A percentile compares a stretch with the other conserved stretches of the same genome.
These are phyloP conservation scores for Cylindroiulus punctatus DNA, from an alignment of 2,888 invertebrate species.

Conservation along the genomic window DNA sequence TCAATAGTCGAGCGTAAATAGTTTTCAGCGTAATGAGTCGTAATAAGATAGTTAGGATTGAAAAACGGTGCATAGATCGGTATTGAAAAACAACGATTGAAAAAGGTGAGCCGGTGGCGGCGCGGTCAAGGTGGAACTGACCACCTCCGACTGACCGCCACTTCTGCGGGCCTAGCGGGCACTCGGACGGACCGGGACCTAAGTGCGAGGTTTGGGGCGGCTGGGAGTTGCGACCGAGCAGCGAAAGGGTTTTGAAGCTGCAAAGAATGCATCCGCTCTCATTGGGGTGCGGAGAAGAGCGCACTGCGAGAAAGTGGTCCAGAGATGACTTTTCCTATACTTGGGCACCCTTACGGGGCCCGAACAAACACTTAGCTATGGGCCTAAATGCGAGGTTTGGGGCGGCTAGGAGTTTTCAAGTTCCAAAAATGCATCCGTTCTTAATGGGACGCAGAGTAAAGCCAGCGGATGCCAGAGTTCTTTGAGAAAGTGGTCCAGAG, in stretches of 20 bases:
- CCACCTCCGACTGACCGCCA: background rate
- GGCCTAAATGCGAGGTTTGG: too few relatives aligned
- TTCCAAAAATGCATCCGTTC: background rate
- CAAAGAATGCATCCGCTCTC: background rate
- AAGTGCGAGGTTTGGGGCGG: background rate
- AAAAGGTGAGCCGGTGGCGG: conserved; percentile 14
- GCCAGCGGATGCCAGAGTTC: too few relatives aligned
- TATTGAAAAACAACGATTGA: conserved; percentile 4
- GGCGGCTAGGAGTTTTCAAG: background rate
- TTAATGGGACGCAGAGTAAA: too few relatives aligned
- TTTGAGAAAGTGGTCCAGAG: too few relatives aligned
- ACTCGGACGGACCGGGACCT: background rate
- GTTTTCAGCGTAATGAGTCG: background rate
- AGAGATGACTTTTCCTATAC: too few relatives aligned
- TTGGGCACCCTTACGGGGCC: too few relatives aligned
- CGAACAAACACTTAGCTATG: too few relatives aligned
- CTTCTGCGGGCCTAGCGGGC: background rate
- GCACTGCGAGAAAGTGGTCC: background rate
- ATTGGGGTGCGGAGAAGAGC: too few relatives aligned
- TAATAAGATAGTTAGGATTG: conserved; percentile 27
- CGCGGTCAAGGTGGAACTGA: background rate
- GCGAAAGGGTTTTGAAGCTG: background rate
- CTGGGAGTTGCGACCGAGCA: background rate
- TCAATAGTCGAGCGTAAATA: conserved; percentile 45
- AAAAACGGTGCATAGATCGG: conserved; percentile 41